Evolutionary conservation across 2,888 invertebrate species (phyloP).

Genomic region (Euzophera pinguis): DNA sequence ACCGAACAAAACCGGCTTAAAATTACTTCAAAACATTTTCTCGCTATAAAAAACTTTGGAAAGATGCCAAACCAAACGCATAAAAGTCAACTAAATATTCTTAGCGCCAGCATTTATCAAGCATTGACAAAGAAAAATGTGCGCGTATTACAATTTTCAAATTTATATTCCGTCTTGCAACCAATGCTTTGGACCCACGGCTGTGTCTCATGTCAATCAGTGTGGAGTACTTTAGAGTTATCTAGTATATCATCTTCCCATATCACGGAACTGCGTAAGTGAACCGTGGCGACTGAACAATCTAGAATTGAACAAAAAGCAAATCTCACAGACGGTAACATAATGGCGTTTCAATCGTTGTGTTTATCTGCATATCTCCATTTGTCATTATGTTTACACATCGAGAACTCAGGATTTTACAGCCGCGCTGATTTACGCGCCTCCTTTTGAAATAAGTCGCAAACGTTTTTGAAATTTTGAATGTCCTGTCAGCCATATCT

Average conservation of each 20-base stretch:
- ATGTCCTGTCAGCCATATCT: background rate
- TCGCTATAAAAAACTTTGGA: background rate
- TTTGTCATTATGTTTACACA: slow-evolving; percentile 14
- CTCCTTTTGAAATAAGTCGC: slow-evolving; percentile 1
- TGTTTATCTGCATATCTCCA: slow-evolving; percentile 2
- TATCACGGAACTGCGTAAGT: slow-evolving; percentile 9
- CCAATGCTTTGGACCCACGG: slow-evolving; percentile 1
- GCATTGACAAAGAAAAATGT: slow-evolving; percentile 7
- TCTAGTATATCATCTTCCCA: slow-evolving; percentile 8
- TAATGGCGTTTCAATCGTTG: slow-evolving; percentile 1
- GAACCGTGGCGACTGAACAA: slow-evolving; percentile 6
- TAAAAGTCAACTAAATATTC: slow-evolving; percentile 6
- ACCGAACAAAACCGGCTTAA: too few relatives aligned
- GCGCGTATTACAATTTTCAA: background rate
- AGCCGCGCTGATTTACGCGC: background rate
- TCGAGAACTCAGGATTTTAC: slow-evolving; percentile 1
- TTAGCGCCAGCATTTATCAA: slow-evolving; percentile 4
- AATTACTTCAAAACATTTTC: background rate
- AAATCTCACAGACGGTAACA: background rate
- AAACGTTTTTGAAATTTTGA: slow-evolving; percentile 1
- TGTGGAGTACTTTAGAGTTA: slow-evolving; percentile 1
- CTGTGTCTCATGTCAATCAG: slow-evolving; percentile 8
- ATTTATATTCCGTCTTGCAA: background rate
- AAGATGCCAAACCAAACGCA: background rate
- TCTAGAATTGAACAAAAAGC: slow-evolving; percentile 2